These are phyloP conservation scores for Oligia latruncula DNA, from an alignment of 2,888 invertebrate genomes.

Conservation along the genomic window DNA sequence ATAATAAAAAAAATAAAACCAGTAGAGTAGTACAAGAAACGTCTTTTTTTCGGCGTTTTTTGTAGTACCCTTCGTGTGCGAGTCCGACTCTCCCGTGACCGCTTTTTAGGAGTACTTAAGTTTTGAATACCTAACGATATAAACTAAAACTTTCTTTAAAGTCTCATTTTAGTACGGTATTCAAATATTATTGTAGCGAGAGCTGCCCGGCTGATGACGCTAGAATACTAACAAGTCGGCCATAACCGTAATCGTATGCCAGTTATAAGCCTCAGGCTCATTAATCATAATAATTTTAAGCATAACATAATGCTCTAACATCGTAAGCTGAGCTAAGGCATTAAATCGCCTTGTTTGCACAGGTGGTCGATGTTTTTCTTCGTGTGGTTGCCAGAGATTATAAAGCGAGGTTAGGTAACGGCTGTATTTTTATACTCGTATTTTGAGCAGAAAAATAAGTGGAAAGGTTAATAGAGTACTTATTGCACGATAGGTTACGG, in stretches of 20 bases:
- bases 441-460: constrained; percentile 33
- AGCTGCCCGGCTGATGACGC: constrained; percentile 9
- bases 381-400: constrained; percentile 25
- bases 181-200: constrained; percentile 44
- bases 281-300: constrained; percentile 60
- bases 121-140: not conserved
- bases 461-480: constrained; percentile 20
- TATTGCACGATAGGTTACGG: not conserved
- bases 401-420: not conserved
- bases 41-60: not conserved
- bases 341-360: constrained; percentile 58
- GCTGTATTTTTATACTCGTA: constrained; percentile 17
- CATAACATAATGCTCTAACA: constrained; percentile 34
- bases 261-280: constrained; percentile 24
- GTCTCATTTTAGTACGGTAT: constrained; percentile 38
- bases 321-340: constrained; percentile 41
- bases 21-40: not conserved
- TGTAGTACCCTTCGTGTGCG: too few species aligned
- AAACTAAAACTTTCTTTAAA: constrained; percentile 35
- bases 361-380: constrained; percentile 55
- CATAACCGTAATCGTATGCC: constrained; percentile 38
- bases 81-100: not conserved
- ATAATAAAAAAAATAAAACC: not conserved
- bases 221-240: constrained; percentile 51
- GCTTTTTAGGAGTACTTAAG: not conserved